Evolutionary conservation across 1,140 invertebrate species (phyloP), one percentile per base, ranked within the genome.

Genomic region (Luehdorfia chinensis): DNA sequence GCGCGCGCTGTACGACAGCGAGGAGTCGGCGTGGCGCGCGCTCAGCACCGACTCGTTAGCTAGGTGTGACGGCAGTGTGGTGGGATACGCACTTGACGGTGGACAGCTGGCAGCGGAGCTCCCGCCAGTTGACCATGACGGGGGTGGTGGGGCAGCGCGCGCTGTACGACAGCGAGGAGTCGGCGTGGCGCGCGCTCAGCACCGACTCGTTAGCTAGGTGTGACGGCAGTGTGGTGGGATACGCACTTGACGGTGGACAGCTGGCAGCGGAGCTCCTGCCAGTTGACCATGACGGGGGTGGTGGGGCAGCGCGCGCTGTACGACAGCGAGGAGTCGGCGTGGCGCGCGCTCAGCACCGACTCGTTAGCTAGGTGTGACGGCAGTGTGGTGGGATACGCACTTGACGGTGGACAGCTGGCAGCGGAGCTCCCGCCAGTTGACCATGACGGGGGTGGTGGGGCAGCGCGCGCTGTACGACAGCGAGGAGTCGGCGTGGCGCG

Each of bases 111-210:
- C 92, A 92, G 37, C 92, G 90, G 57, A 96, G 92, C 61, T 94
- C 92, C 58, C 98, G 94, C 98, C 98, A 99, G 81, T 97, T 96
- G 2, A 99, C 91, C 90, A 97, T 96, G 0, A 97, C 96, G 0
- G 97, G 90, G 25, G 90, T 92, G 37, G 93, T 93, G 3, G 97
- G 97, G 71, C 95, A 95, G 47, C 96, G 89, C 2, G 93, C 90
- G 53, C 92, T 93, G 73, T 94, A 94, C 0, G 93, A 94, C 19
- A 95, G 89, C 51, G 91, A 90, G 1, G 91, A 88, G 33, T 91
- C 90, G 6, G 87, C 90, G 2, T 90, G 61, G 62, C 89, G 59
- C 4, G 50, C 45, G 7, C 28, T 45, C 37, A 77, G 88, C 51
- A 91, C 89, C 51, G 89, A 89, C 65, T 93, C 92, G 13, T 91